Evolutionary conservation across 2,113 vertebrate species (phyloP).

Genomic region (Hiodon alosoides): DNA sequence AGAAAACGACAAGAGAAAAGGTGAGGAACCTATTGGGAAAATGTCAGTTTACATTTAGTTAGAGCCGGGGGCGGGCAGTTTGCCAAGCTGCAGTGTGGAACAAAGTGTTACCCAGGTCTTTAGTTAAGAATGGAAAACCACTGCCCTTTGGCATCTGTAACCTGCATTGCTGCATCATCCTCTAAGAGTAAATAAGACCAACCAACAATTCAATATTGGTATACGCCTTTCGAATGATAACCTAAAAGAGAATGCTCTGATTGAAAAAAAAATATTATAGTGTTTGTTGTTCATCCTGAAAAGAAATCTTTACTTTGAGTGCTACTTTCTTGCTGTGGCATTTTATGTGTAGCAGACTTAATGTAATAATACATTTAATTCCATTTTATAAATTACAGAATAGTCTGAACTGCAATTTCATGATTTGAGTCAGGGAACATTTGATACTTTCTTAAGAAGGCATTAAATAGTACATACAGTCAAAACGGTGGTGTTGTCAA

Average conservation of each 20-base stretch:
- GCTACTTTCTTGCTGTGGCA: not conserved
- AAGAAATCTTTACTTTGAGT: not conserved
- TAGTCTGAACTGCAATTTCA: not conserved
- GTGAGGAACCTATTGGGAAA: slow-evolving; percentile 62
- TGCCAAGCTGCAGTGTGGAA: slow-evolving; percentile 41
- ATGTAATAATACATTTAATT: not conserved
- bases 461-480: slow-evolving; percentile 7
- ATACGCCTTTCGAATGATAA: not conserved
- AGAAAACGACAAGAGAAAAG: slow-evolving; percentile 55
- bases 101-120: slow-evolving; percentile 42
- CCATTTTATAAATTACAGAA: not conserved
- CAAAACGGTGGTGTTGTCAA: not conserved
- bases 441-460: slow-evolving; percentile 1
- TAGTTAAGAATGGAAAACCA: slow-evolving; percentile 25
- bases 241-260: slow-evolving; percentile 6
- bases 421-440: not conserved
- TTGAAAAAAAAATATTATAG: not conserved
- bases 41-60: slow-evolving; percentile 58
- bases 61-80: slow-evolving; percentile 34
- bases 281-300: slow-evolving; percentile 2
- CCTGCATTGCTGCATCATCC: slow-evolving; percentile 50
- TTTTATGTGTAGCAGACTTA: not conserved
- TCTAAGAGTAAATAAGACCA: slow-evolving; percentile 34
- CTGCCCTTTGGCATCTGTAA: slow-evolving; percentile 45
- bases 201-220: slow-evolving; percentile 21